Conservation (phyloP, 2,113 vertebrate species). For the Casuarius casuarius region DNA sequence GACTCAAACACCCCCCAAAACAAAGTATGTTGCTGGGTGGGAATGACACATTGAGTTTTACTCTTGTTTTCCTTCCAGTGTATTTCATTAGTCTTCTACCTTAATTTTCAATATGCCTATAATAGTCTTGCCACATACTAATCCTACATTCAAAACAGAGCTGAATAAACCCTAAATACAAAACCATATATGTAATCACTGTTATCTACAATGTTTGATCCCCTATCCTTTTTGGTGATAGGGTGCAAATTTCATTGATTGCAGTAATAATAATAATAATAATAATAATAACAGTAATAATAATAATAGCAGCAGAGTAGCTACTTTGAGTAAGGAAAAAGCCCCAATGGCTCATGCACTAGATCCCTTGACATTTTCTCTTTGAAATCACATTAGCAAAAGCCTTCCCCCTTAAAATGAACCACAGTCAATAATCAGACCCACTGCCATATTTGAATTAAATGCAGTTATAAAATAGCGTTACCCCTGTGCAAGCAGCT, state of each 20-base stretch:
- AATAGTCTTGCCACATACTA: neutral
- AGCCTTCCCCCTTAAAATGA: neutral
- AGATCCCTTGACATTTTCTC: neutral
- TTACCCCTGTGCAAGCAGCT: neutral
- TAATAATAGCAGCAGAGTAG: neutral
- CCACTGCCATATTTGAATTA: neutral
- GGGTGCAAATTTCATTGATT: neutral
- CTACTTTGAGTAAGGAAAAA: neutral
- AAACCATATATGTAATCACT: neutral
- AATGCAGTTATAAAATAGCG: neutral
- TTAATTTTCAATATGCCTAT: neutral
- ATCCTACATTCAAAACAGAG: neutral
- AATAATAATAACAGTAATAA: neutral
- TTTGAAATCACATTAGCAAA: neutral
- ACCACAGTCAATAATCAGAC: neutral
- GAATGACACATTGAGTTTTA: neutral
- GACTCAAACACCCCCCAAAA: neutral
- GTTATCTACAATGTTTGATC: neutral
- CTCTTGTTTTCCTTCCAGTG: neutral
- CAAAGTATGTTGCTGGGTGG: neutral
- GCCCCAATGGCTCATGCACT: neutral
- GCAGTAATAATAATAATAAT: neutral
- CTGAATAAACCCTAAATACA: neutral
- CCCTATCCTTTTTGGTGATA: neutral
- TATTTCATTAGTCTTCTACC: neutral